Evolutionary conservation across 1,140 invertebrate species (phyloP).

Genomic region (Bursaphelenchus mucronatus): DNA sequence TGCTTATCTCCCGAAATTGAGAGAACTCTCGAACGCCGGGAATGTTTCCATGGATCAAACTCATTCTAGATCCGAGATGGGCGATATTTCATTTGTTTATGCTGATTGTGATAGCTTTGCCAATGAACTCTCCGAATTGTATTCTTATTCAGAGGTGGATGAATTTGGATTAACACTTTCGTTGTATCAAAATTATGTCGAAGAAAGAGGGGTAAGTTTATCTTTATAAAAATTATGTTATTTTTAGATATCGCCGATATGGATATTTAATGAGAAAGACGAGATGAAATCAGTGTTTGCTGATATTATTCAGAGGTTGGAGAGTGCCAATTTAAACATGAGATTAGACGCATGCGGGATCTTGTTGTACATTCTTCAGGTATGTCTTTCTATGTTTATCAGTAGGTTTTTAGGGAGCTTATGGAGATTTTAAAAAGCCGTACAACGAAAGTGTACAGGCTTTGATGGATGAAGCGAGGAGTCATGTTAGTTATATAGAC

Average conservation of each 20-base stretch:
- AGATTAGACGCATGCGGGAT: constrained; percentile 48
- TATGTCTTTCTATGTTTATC: constrained; percentile 22
- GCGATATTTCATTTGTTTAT: constrained; percentile 53
- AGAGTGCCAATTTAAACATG: constrained; percentile 39
- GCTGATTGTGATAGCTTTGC: constrained; percentile 44
- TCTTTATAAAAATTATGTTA: constrained; percentile 24
- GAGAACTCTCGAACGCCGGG: constrained; percentile 33
- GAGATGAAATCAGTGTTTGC: constrained; percentile 33
- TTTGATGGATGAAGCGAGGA: constrained; percentile 18
- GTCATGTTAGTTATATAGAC: constrained; percentile 2
- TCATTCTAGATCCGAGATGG: constrained; percentile 30
- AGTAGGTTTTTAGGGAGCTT: constrained; percentile 49
- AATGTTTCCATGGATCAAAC: constrained; percentile 21
- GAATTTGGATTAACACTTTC: constrained; percentile 48
- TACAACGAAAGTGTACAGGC: constrained; percentile 21
- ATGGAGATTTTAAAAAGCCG: constrained; percentile 45
- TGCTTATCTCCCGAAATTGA: constrained; percentile 51
- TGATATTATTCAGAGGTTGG: constrained; percentile 43
- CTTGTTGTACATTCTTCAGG: constrained; percentile 57
- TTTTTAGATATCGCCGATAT: constrained; percentile 20
- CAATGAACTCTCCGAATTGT: constrained; percentile 54
- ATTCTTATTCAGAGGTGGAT: constrained; percentile 58
- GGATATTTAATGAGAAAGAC: constrained; percentile 16
- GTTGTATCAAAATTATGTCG: constrained; percentile 41
- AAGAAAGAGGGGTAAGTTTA: constrained; percentile 40